Evolutionary conservation across 2,113 vertebrate genomes (phyloP), one percentile per base, ranked within the genome.

Genomic region (Pterocles burchelli): DNA sequence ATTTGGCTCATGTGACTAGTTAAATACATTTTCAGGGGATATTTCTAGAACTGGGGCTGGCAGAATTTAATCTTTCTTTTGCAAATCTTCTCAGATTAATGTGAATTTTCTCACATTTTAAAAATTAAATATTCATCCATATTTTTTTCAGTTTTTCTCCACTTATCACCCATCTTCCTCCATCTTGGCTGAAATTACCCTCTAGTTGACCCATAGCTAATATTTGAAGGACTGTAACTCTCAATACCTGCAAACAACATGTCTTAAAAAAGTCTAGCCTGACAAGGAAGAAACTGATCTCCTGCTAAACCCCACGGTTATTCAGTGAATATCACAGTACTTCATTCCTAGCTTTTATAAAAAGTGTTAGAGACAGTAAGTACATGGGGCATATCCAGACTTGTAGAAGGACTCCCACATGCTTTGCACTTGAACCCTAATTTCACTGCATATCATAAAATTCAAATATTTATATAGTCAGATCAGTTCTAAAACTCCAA

Each of bases 91-190:
- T 94, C 57, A 75, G 70, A 75, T 57, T 49, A 65, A 91, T 85
- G 34, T 85, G 62, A 85, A 87, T 87, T 89, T 93, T 92, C 66
- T 92, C 80, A 89, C 52, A 85, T 89, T 92, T 71, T 76, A 0
- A 31, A 79, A 74, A 81, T 49, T 6, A 54, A 81, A 75, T 90
- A 84, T 54, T 76, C 26, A 51, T 31, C 31, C 16, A 75, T 13
- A 19, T 5, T 48, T 80, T 77, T 83, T 78, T 11, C 24, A 24
- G 2, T 55, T 95, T 87, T 75, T 45, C 58, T 72, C 22, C 17
- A 49, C 16, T 76, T 51, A 28, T 4, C 46, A 79, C 20, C 21
- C 20, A 26, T 57, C 14, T 91, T 92, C 57, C 48, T 91, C 41
- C 43, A 38, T 25, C 13, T 57, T 31, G 46, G 49, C 45, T 66